These are phyloP conservation scores for Suncus etruscus DNA, from an alignment of 2,113 vertebrate species.

Conservation along the genomic window DNA sequence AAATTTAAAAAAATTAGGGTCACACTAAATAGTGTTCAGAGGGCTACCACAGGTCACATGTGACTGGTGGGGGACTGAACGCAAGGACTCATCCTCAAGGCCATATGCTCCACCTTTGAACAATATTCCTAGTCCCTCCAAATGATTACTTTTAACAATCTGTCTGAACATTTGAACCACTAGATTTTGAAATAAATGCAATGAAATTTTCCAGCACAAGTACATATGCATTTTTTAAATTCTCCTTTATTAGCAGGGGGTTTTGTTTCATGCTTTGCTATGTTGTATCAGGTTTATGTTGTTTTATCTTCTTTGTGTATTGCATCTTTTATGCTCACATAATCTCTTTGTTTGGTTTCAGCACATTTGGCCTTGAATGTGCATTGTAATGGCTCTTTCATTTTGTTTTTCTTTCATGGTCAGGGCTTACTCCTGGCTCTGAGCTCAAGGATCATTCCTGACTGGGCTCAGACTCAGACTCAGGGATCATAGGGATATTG, in stretches of 20 bases:
- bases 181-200: constrained; percentile 1
- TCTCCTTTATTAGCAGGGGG: constrained; percentile 1
- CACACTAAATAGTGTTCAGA: too few species aligned
- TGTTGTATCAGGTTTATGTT: not conserved
- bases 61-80: not conserved
- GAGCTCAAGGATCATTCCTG: too few species aligned
- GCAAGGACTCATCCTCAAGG: not conserved
- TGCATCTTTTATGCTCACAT: constrained; percentile 29
- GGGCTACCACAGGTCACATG: too few species aligned
- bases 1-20: too few species aligned
- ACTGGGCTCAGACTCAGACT: too few species aligned
- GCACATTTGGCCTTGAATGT: constrained; percentile 37
- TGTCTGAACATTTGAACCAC: not conserved
- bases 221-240: not conserved
- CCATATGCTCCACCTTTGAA: not conserved
- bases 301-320: constrained; percentile 13
- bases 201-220: not conserved
- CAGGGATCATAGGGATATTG: too few species aligned
- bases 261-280: constrained; percentile 16
- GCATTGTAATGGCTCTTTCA: not conserved
- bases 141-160: not conserved
- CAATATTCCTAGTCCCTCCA: not conserved
- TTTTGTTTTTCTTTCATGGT: not conserved
- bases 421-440: too few species aligned
- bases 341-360: not conserved